Evolutionary conservation across 2,113 vertebrate genomes (phyloP), one percentile per base, ranked within the genome.

Genomic region (Taxidea taxus): DNA sequence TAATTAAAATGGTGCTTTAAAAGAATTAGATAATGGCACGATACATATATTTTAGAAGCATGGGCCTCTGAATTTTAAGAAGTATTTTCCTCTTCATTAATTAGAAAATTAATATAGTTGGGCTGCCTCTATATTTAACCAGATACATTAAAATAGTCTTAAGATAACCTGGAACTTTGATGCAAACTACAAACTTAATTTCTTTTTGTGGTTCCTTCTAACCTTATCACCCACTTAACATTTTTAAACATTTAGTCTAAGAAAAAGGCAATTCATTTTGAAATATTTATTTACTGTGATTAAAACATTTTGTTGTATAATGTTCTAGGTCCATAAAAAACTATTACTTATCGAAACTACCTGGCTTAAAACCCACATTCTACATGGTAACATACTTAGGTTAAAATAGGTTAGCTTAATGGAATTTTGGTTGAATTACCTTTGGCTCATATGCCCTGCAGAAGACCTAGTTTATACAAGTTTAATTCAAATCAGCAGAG

Each of bases 401-500:
- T 88, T 77, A 96, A 96, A 93, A 95, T 54, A 82, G 44, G 39
- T 94, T 64, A 92, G 80, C 70, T 81, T 89, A 95, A 83, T 75
- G 77, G 47, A 97, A 94, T 37, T 85, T 16, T n/a, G 58, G 56
- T 42, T 95, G 18, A 95, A 94, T 81, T 86, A 91, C 51, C 83
- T 91, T 96, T 87, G 89, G 81, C 25, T 90, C 87, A 96, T 47
- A 87, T 83, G 95, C 60, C 92, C 88, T 93, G 86, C 25, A 90
- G 75, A 96, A 95, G 83, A 95, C 81, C 97, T 88, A 86, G 83
- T 94, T 97, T 97, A 94, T 84, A 75, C 31, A 97, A 96, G 75
- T 97, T 98, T 96, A 97, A 97, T 96, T 97, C 86, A 94, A 97
- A 94, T 72, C 78, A 93, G 87, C 96, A 97, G 94, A 97, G 91